Percentiles rank a stretch among this genome's conserved stretches.
phyloP scores from a whole-genome alignment of 2,113 vertebrate species.

The Vanacampus margaritifer region DNA sequence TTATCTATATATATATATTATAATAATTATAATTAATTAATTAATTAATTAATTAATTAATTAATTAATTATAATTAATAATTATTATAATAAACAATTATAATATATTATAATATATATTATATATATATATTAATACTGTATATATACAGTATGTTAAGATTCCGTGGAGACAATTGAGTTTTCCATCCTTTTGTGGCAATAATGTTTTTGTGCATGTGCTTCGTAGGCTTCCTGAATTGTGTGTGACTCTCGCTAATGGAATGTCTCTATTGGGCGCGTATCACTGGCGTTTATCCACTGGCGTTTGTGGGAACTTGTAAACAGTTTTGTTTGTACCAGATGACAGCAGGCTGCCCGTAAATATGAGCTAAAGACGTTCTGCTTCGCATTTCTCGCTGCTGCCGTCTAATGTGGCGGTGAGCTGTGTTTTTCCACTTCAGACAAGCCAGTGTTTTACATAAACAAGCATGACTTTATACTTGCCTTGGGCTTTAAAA shows the following conservation, averaged over 20 bases:
- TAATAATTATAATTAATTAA: too few species aligned
- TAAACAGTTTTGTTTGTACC: constrained; percentile 22
- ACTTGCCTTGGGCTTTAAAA: constrained; percentile 2
- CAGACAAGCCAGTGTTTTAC: not conserved
- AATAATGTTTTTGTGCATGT: too few species aligned
- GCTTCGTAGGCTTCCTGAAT: not conserved
- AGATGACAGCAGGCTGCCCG: constrained; percentile 16
- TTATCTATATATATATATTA: too few species aligned
- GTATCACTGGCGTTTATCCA: constrained; percentile 3
- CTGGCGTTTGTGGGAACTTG: constrained; percentile 8
- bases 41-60: too few species aligned
- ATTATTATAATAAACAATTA: too few species aligned
- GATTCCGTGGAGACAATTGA: too few species aligned
- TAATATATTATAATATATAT: too few species aligned
- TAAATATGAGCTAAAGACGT: constrained; percentile 12
- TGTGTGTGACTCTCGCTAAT: not conserved
- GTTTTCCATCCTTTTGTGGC: too few species aligned
- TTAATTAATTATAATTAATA: too few species aligned
- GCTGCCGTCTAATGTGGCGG: constrained; percentile 4
- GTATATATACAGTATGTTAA: too few species aligned
- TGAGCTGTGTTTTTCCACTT: constrained; percentile 42
- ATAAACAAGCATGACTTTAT: constrained; percentile 10
- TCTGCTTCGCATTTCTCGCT: constrained; percentile 27
- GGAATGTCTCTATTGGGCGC: not conserved
- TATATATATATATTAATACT: too few species aligned